These are phyloP conservation scores for Yasuhikotakia modesta DNA, from an alignment of 2,797 vertebrate genomes.

Conservation along the genomic window DNA sequence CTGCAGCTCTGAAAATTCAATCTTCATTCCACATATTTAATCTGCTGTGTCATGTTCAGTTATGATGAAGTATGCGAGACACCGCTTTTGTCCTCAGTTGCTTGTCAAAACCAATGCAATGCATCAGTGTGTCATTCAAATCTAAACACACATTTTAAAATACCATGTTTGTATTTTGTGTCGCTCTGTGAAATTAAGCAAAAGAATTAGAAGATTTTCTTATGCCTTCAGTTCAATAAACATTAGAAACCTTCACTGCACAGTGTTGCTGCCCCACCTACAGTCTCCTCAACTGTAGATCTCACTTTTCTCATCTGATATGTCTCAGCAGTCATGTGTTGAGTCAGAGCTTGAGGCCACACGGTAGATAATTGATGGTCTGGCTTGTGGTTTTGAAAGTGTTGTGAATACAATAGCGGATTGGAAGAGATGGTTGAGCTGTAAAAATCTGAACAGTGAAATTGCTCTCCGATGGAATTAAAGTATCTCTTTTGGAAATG, in stretches of 20 bases:
- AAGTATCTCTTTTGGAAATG: conserved; percentile 22
- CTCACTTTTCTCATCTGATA: conserved; percentile 27
- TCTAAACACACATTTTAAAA: neutral
- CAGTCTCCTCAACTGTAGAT: conserved; percentile 21
- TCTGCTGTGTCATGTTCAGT: neutral
- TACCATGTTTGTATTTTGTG: neutral
- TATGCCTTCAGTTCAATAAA: neutral
- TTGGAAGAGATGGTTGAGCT: conserved; percentile 3
- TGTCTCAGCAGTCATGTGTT: conserved; percentile 22
- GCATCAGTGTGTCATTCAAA: neutral
- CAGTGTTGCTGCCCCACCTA: neutral
- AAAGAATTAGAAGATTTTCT: neutral
- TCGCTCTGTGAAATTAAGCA: neutral
- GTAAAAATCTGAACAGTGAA: conserved; percentile 17
- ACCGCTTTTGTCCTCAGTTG: conserved; percentile 1
- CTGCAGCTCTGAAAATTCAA: too few relatives aligned
- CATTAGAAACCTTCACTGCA: conserved; percentile 19
- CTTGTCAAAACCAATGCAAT: too few relatives aligned
- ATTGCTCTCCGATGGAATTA: conserved; percentile 23
- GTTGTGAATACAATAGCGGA: conserved; percentile 25
- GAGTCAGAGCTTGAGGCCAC: conserved; percentile 18
- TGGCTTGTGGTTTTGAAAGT: conserved; percentile 12
- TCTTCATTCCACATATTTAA: neutral
- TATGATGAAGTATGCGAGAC: neutral
- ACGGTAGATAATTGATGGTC: conserved; percentile 58